Conservation (phyloP, 2,113 vertebrate species). For the Candoia aspera region DNA sequence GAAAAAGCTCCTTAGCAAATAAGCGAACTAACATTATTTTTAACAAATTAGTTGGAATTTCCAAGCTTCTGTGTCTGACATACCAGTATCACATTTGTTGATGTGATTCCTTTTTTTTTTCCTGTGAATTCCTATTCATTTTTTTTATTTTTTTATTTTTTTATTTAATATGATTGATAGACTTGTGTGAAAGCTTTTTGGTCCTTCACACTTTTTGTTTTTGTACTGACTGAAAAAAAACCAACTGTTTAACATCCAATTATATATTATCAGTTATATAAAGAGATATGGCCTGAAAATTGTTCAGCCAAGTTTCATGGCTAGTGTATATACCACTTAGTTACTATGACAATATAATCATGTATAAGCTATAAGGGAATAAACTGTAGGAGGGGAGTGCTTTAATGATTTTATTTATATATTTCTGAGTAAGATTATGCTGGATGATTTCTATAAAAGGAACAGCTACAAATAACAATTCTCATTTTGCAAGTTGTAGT, state of each 20-base stretch:
- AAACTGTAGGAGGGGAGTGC: neutral
- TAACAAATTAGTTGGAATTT: constrained; percentile 32
- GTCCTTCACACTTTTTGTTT: neutral
- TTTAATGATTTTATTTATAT: neutral
- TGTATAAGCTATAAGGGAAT: neutral
- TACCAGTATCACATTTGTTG: neutral
- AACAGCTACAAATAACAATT: neutral
- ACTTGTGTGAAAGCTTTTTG: neutral
- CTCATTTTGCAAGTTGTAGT: neutral
- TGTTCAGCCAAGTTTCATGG: neutral
- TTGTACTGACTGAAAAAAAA: neutral
- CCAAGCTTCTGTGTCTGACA: constrained; percentile 53
- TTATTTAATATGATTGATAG: constrained; percentile 8
- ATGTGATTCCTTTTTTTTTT: neutral
- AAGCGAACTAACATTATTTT: constrained; percentile 46
- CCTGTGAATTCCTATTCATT: rapidly evolving
- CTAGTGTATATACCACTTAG: neutral
- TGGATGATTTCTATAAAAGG: neutral
- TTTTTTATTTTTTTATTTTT: neutral
- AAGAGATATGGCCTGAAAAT: neutral
- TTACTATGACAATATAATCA: neutral
- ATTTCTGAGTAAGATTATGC: neutral
- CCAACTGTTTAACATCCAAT: neutral
- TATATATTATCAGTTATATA: neutral
- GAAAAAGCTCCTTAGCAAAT: constrained; percentile 67